Base-by-base conservation (phyloP, 2,113 vertebrate genomes). In the Rhizomys pruinosus region DNA sequence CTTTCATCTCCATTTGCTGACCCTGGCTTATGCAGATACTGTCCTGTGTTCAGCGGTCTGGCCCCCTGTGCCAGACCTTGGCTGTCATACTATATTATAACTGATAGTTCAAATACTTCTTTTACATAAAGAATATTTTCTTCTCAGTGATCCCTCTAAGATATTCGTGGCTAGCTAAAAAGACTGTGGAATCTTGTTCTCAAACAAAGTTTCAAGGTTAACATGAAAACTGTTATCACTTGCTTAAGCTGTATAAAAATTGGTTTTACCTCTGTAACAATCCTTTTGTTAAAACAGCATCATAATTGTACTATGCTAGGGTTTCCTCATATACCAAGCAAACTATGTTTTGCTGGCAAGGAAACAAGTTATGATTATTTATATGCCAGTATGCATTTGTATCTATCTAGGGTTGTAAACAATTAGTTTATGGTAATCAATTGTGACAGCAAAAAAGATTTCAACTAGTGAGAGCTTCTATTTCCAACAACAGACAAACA, bases 281-380 rank as follows among this genome's bases (percentile, higher is more conserved):
- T 90, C 23, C 2, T 89, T 97, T 96, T 92, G 88, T 52, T 55
- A 87, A 94, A 96, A 96, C 94, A 39, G 1, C 4, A 23, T 4
- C 44, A 5, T 17, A 23, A 44, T 96, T 97, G 90, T 39, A 32
- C 27, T n/a, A 80, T 16, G 72, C 22, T 25, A 17, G 8, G 29
- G 5, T 86, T 95, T 91, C 95, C 59, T 92, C 44, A 95, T 87
- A 44, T 10, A 94, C 23, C 68, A 84, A 57, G 0, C 64, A 19
- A 76, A 97, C 92, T 91, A 55, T 32, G 6, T 66, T 57, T 91
- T 81, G 13, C 52, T 96, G 89, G 73, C 79, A 97, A 94, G 72
- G 94, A 97, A 97, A 91, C 57, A 63, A n/a, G 64, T 97, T 97
- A 94, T 84, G 77, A 93, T 97, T 97, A 94, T 97, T 97, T 96